Evolutionary conservation across 2,888 invertebrate genomes (phyloP).

Genomic region (Seira ritae): DNA sequence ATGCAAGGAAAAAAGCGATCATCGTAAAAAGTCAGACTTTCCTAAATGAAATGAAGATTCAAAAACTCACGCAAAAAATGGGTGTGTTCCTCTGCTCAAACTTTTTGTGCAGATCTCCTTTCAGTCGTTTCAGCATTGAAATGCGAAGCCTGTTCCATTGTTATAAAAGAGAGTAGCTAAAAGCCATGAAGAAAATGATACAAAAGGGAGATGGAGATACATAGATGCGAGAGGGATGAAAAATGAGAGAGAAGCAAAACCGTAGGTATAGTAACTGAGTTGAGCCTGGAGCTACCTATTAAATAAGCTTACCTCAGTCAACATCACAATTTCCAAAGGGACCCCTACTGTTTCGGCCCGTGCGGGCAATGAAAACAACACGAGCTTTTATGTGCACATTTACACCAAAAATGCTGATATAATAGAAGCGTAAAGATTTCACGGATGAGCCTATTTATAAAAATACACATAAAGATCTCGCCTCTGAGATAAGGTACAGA

Average conservation of each 20-base stretch:
- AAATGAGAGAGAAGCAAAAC: neutral
- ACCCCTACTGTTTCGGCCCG: slow-evolving; percentile 41
- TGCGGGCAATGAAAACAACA: slow-evolving; percentile 47
- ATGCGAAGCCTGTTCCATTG: no score
- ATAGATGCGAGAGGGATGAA: slow-evolving; percentile 8
- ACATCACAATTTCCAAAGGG: slow-evolving; percentile 17
- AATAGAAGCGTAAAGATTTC: slow-evolving; percentile 1
- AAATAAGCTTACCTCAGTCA: slow-evolving; percentile 22
- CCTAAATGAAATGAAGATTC: no score
- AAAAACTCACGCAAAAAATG: no score
- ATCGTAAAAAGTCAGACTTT: no score
- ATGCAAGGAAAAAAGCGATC: no score
- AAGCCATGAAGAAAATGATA: no score
- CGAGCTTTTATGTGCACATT: slow-evolving; percentile 19
- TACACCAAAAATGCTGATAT: neutral
- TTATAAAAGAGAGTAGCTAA: no score
- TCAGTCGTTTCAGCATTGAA: no score
- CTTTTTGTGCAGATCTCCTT: no score
- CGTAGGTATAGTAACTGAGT: neutral
- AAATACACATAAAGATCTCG: no score
- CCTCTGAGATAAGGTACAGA: no score
- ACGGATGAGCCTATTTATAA: neutral
- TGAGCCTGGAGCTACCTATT: neutral
- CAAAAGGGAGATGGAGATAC: neutral
- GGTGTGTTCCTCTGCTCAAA: no score